Evolutionary conservation across 2,797 vertebrate genomes (phyloP).

Genomic region (Cephalopachus bancanus): DNA sequence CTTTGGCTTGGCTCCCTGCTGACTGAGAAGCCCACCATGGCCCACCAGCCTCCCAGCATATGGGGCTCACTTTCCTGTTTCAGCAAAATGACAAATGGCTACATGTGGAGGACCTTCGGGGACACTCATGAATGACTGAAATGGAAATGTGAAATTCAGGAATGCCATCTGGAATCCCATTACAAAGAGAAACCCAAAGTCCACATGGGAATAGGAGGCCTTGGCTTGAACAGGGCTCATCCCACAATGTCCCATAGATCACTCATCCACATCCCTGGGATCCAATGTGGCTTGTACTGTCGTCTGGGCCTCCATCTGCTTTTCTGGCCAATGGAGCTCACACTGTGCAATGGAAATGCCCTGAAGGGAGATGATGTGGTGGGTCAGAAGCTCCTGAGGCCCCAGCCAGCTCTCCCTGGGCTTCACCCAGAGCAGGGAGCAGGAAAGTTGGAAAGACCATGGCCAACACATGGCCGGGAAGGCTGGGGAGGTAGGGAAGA

Average conservation of each 20-base stretch:
- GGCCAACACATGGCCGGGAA: too few species aligned
- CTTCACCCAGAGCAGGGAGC: background rate
- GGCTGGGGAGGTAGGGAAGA: background rate
- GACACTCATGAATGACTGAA: background rate
- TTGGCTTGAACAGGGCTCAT: background rate
- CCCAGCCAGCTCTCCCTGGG: background rate
- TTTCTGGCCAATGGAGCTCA: background rate
- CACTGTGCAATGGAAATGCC: background rate
- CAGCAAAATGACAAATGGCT: slow-evolving; percentile 41
- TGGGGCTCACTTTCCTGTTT: background rate
- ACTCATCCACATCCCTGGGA: background rate
- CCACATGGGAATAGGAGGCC: background rate
- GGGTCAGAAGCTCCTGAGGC: background rate
- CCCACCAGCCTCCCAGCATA: background rate
- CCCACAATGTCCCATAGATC: background rate
- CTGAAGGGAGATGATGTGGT: background rate
- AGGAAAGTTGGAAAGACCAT: background rate
- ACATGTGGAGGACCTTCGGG: background rate
- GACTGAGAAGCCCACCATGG: too few species aligned
- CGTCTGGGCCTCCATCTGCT: background rate
- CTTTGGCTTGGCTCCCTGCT: background rate
- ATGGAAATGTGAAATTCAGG: background rate
- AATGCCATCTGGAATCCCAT: slow-evolving; percentile 25
- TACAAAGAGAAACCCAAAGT: background rate
- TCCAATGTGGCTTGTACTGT: background rate